Percentiles rank a stretch among this genome's conserved stretches.
These are phyloP conservation scores for Diplodus puntazzo DNA, from an alignment of 2,797 vertebrate genomes.

Conservation along the genomic window DNA sequence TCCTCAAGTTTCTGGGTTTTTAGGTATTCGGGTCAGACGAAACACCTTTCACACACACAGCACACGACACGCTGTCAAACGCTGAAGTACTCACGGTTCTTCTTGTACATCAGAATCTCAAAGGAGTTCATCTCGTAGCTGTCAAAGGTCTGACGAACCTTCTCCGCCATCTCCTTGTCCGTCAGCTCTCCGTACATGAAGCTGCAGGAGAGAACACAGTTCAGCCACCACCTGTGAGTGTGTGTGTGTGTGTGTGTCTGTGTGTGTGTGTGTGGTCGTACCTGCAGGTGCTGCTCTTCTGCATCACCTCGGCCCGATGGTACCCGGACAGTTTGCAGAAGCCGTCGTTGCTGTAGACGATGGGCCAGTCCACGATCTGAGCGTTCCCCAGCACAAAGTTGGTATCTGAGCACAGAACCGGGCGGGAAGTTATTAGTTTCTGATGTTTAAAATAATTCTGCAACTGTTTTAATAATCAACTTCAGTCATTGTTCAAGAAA, in stretches of 20 bases:
- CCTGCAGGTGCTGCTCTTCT: slow-evolving; percentile 99
- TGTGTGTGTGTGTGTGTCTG: too few relatives aligned
- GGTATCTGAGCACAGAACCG: slow-evolving; percentile 86
- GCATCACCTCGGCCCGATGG: slow-evolving; percentile 98
- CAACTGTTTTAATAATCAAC: too few relatives aligned
- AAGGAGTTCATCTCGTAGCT: slow-evolving; percentile 97
- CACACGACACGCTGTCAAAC: not conserved
- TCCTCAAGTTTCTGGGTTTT: slow-evolving; percentile 20
- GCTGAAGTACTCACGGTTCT: slow-evolving; percentile 92
- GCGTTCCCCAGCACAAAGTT: slow-evolving; percentile 98
- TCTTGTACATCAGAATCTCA: slow-evolving; percentile 98
- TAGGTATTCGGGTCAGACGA: not conserved
- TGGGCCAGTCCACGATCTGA: slow-evolving; percentile 98
- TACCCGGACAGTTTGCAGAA: slow-evolving; percentile 97
- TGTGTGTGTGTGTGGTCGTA: slow-evolving; percentile 61
- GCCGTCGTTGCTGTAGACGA: slow-evolving; percentile 98
- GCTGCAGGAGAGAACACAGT: slow-evolving; percentile 79
- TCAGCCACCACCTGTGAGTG: too few relatives aligned
- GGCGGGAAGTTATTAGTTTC: too few relatives aligned
- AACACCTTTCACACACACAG: not conserved
- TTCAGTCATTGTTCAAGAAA: too few relatives aligned
- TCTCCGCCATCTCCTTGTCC: slow-evolving; percentile 92
- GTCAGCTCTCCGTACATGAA: slow-evolving; percentile 98
- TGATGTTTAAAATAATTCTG: too few relatives aligned
- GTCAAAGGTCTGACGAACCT: slow-evolving; percentile 94